A percentile compares a stretch with the other conserved stretches of the same genome.
phyloP scores from a whole-genome alignment of 2,888 invertebrate species.

The Thelaira solivaga region DNA sequence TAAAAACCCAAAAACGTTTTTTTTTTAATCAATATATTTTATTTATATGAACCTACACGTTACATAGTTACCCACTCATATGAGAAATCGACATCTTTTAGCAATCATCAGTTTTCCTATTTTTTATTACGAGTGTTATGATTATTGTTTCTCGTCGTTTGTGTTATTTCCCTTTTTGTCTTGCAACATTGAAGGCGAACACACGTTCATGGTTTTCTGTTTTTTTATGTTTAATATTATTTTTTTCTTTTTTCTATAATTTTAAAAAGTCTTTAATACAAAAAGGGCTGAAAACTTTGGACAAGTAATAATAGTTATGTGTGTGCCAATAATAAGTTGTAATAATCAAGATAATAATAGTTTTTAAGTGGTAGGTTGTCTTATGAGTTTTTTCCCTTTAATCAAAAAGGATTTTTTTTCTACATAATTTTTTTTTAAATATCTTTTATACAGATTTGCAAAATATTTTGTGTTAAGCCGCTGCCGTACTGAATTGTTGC shows the following conservation, averaged over 20 bases:
- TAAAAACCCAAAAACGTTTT: too few species aligned
- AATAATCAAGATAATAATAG: conserved; percentile 65
- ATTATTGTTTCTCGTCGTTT: conserved; percentile 45
- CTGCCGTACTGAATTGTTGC: conserved; percentile 3
- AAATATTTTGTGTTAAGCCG: conserved; percentile 8
- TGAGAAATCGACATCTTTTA: conserved; percentile 43
- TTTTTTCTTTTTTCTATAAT: conserved; percentile 15
- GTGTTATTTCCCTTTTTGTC: not conserved
- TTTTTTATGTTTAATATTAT: not conserved
- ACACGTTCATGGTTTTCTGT: conserved; percentile 2
- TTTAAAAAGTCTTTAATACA: conserved; percentile 14
- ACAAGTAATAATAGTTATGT: conserved; percentile 65
- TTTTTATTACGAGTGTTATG: conserved; percentile 51
- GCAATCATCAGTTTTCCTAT: conserved; percentile 57
- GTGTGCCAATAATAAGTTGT: conserved; percentile 65
- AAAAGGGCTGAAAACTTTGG: conserved; percentile 63
- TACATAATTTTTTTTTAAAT: not conserved
- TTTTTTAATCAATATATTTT: not conserved
- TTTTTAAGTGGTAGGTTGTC: conserved; percentile 61
- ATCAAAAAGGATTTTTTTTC: conserved; percentile 19
- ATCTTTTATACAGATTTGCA: conserved; percentile 21
- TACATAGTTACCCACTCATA: not conserved
- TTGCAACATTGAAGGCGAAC: not conserved
- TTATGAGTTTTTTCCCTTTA: conserved; percentile 38
- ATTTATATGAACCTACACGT: not conserved